Conservation (phyloP, 2,888 invertebrate species). For the Cheilosia soror region DNA sequence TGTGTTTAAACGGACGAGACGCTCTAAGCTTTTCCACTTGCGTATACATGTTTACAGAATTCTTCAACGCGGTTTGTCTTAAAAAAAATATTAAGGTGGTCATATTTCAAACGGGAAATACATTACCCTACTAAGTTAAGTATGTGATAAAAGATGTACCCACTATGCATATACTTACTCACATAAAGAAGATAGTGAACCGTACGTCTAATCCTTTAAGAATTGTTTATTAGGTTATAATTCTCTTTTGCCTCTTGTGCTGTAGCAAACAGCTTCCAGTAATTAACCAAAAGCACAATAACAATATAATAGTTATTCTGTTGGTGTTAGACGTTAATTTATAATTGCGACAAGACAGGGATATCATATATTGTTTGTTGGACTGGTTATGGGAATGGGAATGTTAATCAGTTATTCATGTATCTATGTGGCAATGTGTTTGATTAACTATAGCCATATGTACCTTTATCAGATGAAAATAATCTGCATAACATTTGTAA, state of each 20-base stretch:
- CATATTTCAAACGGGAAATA: background rate
- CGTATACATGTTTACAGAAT: background rate
- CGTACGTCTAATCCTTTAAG: background rate
- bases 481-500: too few relatives aligned
- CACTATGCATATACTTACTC: background rate
- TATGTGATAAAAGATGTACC: too few relatives aligned
- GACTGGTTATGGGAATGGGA: background rate
- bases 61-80: background rate
- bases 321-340: background rate
- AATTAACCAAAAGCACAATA: background rate
- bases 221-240: background rate
- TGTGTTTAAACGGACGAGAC: background rate
- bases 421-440: too few relatives aligned
- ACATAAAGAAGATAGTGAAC: background rate
- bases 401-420: background rate
- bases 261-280: background rate
- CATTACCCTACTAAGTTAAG: background rate
- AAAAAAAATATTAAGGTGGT: too few relatives aligned
- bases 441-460: too few relatives aligned
- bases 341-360: background rate
- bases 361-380: too few relatives aligned
- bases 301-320: background rate
- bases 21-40: background rate
- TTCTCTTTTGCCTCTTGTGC: background rate
- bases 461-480: too few relatives aligned